phyloP scores from a whole-genome alignment of 2,888 invertebrate genomes.

The Caenorhabditis sp. region DNA sequence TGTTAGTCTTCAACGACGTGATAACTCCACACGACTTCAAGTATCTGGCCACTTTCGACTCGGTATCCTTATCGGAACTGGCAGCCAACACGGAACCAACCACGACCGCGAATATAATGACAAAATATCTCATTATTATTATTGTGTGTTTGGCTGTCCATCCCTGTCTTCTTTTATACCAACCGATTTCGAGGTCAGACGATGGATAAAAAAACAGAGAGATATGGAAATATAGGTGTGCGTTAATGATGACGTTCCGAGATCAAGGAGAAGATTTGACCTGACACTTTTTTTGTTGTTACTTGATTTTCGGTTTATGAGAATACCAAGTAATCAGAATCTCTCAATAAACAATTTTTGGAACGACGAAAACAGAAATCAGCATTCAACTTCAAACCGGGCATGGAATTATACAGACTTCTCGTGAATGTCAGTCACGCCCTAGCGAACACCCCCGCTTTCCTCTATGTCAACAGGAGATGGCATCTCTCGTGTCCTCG shows the following conservation, averaged over 20 bases:
- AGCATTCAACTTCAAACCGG: too few species aligned
- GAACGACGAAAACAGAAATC: neutral
- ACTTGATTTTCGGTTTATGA: constrained; percentile 8
- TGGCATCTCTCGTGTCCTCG: constrained; percentile 54
- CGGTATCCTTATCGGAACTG: constrained; percentile 52
- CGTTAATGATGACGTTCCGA: constrained; percentile 36
- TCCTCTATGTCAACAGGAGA: neutral
- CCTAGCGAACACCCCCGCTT: too few species aligned
- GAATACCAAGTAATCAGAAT: constrained; percentile 5
- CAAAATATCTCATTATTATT: constrained; percentile 30
- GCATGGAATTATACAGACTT: too few species aligned
- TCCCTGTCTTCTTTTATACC: constrained; percentile 23
- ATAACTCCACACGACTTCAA: constrained; percentile 56
- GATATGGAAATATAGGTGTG: constrained; percentile 24
- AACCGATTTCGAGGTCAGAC: constrained; percentile 31
- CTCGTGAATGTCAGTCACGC: too few species aligned
- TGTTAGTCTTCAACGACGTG: constrained; percentile 39
- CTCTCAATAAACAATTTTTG: neutral
- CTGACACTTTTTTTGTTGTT: neutral
- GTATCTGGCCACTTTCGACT: constrained; percentile 50
- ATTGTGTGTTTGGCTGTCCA: neutral
- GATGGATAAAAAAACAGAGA: constrained; percentile 8
- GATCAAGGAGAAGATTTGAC: constrained; percentile 5
- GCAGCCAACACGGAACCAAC: constrained; percentile 33
- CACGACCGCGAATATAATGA: constrained; percentile 38